phyloP scores from a whole-genome alignment of 2,113 vertebrate genomes.

The Lasiurus cinereus region DNA sequence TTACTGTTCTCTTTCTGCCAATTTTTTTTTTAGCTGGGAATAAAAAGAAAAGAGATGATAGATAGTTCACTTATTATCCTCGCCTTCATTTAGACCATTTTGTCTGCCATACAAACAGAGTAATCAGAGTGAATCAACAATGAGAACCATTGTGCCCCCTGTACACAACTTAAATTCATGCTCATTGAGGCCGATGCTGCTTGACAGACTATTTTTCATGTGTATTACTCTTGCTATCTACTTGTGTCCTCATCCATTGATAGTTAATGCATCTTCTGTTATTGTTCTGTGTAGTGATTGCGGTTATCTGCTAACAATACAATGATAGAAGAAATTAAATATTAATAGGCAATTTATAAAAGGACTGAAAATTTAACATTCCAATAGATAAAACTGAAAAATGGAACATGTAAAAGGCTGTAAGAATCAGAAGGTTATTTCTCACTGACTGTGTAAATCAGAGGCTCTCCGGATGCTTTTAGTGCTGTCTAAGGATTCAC shows the following conservation, averaged over 20 bases:
- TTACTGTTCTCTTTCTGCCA: constrained; percentile 63
- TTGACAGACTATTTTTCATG: constrained; percentile 76
- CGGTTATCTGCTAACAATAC: constrained; percentile 66
- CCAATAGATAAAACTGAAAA: constrained; percentile 77
- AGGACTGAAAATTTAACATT: constrained; percentile 52
- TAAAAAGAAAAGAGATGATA: constrained; percentile 76
- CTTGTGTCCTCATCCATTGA: constrained; percentile 51
- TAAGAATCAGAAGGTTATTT: constrained; percentile 66
- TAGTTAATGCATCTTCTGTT: constrained; percentile 66
- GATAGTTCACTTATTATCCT: constrained; percentile 70
- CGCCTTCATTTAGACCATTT: constrained; percentile 70
- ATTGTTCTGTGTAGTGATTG: constrained; percentile 55
- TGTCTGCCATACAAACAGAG: constrained; percentile 72
- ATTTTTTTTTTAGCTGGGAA: constrained; percentile 54
- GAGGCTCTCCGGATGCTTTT: constrained; percentile 49
- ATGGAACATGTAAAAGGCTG: constrained; percentile 60
- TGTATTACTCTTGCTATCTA: constrained; percentile 71
- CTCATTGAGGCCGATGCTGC: constrained; percentile 64
- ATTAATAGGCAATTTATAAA: constrained; percentile 74
- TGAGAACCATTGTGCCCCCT: constrained; percentile 19
- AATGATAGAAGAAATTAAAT: constrained; percentile 79
- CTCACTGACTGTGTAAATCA: constrained; percentile 65
- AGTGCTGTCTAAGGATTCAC: constrained; percentile 49
- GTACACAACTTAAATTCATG: constrained; percentile 54
- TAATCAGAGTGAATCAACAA: constrained; percentile 75